Evolutionary conservation across 2,113 vertebrate genomes (phyloP).

Genomic region (Lota lota): DNA sequence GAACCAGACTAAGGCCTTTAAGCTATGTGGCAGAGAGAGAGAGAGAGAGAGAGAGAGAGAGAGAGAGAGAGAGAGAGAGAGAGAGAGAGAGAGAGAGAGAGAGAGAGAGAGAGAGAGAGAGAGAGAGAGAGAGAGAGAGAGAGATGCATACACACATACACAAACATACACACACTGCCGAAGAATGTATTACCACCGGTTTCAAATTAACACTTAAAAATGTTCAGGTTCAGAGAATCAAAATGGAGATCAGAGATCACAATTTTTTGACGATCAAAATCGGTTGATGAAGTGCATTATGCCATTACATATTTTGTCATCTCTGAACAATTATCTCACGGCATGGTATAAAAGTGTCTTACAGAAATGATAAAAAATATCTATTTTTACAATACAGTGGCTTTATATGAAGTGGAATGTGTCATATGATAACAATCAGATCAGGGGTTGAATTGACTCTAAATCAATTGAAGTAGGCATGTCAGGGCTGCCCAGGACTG

Average conservation of each 20-base stretch:
- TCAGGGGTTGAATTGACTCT: conserved; percentile 68
- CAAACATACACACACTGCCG: no score
- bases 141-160: conserved; percentile 1
- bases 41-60: neutral
- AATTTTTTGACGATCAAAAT: no score
- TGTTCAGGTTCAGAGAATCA: no score
- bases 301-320: no score
- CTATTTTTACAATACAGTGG: conserved; percentile 44
- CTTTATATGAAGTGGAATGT: conserved; percentile 50
- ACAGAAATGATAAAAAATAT: conserved; percentile 8
- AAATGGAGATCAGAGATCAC: no score
- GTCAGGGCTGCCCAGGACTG: conserved; percentile 65
- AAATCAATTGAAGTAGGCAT: conserved; percentile 70
- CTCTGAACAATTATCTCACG: no score
- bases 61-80: conserved; percentile 29
- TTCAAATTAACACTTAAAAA: no score
- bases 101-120: conserved; percentile 14
- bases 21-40: conserved; percentile 5
- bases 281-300: no score
- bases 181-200: no score
- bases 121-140: conserved; percentile 9
- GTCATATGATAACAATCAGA: conserved; percentile 69
- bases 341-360: no score
- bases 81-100: conserved; percentile 21
- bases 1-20: conserved; percentile 22